These are phyloP conservation scores for Hyles lineata DNA, from an alignment of 2,888 invertebrate species.

Conservation along the genomic window DNA sequence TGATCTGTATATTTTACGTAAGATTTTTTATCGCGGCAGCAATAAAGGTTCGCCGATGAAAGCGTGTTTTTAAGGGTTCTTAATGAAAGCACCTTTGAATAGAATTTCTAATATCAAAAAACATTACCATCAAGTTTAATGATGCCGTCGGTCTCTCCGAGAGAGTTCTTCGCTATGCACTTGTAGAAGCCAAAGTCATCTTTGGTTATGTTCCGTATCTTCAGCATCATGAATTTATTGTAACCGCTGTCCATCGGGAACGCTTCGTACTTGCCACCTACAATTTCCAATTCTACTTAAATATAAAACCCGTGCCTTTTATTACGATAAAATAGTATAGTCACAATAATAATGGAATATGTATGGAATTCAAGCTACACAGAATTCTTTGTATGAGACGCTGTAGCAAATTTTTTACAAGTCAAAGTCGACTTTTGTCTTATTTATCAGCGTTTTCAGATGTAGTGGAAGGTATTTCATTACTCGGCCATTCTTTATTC, in stretches of 20 bases:
- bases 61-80: background rate
- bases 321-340: constrained; percentile 3
- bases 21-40: background rate
- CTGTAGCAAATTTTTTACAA: constrained; percentile 38
- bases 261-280: constrained; percentile 96
- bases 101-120: constrained; percentile 38
- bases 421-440: constrained; percentile 45
- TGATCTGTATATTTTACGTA: background rate
- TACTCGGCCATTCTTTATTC: constrained; percentile 55
- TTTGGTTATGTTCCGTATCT: constrained; percentile 92
- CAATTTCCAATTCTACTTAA: constrained; percentile 87
- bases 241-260: constrained; percentile 94
- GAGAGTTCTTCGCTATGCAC: constrained; percentile 96
- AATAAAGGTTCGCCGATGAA: background rate
- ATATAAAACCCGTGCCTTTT: constrained; percentile 71
- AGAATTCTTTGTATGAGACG: constrained; percentile 38
- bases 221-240: constrained; percentile 96
- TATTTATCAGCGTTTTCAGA: constrained; percentile 42
- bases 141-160: constrained; percentile 95
- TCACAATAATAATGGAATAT: constrained; percentile 29
- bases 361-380: constrained; percentile 12
- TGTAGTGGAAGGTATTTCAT: constrained; percentile 54
- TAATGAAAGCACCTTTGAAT: constrained; percentile 10
- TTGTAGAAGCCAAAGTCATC: constrained; percentile 95
- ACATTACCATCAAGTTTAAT: constrained; percentile 94